Evolutionary conservation across 2,888 invertebrate genomes (phyloP).

Genomic region (Archaeoteleia sp.): DNA sequence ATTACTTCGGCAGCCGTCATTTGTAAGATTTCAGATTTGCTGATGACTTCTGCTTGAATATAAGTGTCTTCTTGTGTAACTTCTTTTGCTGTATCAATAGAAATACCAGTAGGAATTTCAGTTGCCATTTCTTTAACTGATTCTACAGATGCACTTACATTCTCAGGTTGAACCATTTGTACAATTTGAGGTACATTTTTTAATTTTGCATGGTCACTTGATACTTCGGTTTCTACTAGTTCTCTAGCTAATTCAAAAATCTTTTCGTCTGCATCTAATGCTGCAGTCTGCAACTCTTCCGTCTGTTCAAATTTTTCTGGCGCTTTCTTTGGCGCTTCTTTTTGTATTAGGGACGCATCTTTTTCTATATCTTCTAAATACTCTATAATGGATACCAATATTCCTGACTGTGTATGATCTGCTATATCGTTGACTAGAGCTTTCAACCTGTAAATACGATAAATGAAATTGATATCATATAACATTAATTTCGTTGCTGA

Average conservation of each 20-base stretch:
- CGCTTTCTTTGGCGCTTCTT: background rate
- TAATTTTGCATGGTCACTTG: too few species aligned
- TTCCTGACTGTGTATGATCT: constrained; percentile 45
- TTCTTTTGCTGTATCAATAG: background rate
- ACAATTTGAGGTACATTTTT: background rate
- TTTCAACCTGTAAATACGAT: constrained; percentile 57
- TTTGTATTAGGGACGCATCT: background rate
- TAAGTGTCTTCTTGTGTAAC: constrained; percentile 1
- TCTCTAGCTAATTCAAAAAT: background rate
- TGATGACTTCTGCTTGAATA: background rate
- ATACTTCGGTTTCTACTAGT: background rate
- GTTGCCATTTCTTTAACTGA: background rate
- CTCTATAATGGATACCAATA: constrained; percentile 39
- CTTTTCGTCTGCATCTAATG: background rate
- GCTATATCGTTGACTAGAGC: constrained; percentile 55
- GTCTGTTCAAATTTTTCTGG: background rate
- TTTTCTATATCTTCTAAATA: constrained; percentile 10
- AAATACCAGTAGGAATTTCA: background rate
- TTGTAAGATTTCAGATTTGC: constrained; percentile 1
- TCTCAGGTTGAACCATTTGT: background rate
- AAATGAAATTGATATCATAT: too few species aligned
- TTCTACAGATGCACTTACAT: too few species aligned
- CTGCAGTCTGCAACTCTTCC: background rate
- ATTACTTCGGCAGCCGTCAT: background rate
- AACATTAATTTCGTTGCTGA: too few species aligned